A percentile compares a stretch with the other conserved stretches of the same genome.
phyloP scores from a whole-genome alignment of 2,797 vertebrate genomes.

The Tapera naevia region DNA sequence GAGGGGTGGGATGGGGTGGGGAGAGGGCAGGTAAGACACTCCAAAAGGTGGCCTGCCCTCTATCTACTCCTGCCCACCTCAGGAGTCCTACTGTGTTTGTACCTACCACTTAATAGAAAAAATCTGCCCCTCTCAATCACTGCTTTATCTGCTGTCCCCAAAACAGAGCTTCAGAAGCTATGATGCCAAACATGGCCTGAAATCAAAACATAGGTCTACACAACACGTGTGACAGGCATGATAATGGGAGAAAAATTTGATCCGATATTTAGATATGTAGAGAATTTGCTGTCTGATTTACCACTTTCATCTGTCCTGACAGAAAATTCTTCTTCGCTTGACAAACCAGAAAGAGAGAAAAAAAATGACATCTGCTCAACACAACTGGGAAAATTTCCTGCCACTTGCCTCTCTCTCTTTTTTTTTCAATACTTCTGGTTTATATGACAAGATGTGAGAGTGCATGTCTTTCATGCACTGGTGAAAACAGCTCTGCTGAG shows the following conservation, averaged over 20 bases:
- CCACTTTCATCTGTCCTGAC: constrained; percentile 63
- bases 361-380: background rate
- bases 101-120: background rate
- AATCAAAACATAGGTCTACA: constrained; percentile 46
- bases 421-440: background rate
- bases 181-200: constrained; percentile 38
- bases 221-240: background rate
- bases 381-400: background rate
- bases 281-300: constrained; percentile 30
- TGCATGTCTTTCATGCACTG: background rate
- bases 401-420: background rate
- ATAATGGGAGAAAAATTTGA: constrained; percentile 17
- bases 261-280: constrained; percentile 44
- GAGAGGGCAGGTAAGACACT: background rate
- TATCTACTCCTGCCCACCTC: background rate
- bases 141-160: constrained; percentile 26
- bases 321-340: constrained; percentile 60
- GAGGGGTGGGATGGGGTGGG: no score
- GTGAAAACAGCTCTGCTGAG: background rate
- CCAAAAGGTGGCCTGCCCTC: background rate
- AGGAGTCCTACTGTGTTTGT: background rate
- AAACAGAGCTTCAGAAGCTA: constrained; percentile 8
- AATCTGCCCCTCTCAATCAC: background rate
- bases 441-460: background rate
- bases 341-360: constrained; percentile 66